Evolutionary conservation across 1,140 invertebrate genomes (phyloP).

Genomic region (Coptotermes formosanus): DNA sequence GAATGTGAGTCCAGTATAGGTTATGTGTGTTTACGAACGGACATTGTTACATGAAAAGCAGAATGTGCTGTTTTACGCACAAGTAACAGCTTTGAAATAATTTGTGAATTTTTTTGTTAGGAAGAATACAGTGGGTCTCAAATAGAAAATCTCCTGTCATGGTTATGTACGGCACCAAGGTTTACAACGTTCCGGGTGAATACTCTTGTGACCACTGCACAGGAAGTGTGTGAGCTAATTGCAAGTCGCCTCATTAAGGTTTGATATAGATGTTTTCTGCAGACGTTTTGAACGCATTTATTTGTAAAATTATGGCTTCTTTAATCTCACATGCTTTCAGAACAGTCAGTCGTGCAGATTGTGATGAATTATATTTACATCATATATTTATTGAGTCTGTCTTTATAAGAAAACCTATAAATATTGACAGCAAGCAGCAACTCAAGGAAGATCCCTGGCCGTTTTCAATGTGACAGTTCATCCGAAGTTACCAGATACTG

Average conservation of each 20-base stretch:
- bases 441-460: neutral
- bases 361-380: neutral
- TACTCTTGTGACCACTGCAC: neutral
- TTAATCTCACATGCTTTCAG: neutral
- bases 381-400: neutral
- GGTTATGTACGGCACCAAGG: conserved; percentile 22
- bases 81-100: too few species aligned
- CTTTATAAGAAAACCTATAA: neutral
- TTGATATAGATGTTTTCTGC: too few species aligned
- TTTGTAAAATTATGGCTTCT: neutral
- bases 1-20: neutral
- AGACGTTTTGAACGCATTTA: neutral
- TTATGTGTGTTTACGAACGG: neutral
- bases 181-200: conserved; percentile 11
- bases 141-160: neutral
- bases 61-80: too few species aligned
- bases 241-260: neutral
- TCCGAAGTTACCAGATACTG: conserved; percentile 50
- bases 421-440: conserved; percentile 10
- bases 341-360: neutral
- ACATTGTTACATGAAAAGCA: too few species aligned
- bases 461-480: neutral
- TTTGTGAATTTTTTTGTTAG: neutral
- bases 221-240: neutral
- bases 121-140: neutral